Percentiles rank a stretch among this genome's conserved stretches.
These are phyloP conservation scores for Cepaea hortensis DNA, from an alignment of 2,888 invertebrate species.

Conservation along the genomic window DNA sequence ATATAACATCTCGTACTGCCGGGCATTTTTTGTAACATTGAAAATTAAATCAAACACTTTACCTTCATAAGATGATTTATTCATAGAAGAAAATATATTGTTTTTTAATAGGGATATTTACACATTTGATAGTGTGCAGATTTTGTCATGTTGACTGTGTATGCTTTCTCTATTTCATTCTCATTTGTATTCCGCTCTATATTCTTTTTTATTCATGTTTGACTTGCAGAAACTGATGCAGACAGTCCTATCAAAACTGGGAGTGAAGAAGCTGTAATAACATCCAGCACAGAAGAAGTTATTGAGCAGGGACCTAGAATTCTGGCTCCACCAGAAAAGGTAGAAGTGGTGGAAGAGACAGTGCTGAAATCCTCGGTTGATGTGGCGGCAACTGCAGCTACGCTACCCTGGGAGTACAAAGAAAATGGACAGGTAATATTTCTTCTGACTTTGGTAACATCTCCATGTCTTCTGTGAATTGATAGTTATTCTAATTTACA, in stretches of 20 bases:
- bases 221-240: slow-evolving; percentile 59
- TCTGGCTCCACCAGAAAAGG: slow-evolving; percentile 57
- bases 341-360: slow-evolving; percentile 50
- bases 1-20: too few relatives aligned
- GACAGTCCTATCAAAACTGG: slow-evolving; percentile 55
- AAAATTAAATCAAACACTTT: too few relatives aligned
- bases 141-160: too few relatives aligned
- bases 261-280: neutral
- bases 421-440: slow-evolving; percentile 53
- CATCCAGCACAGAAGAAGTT: slow-evolving; percentile 45
- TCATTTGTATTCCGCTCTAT: neutral
- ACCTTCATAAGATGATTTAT: too few relatives aligned
- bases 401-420: slow-evolving; percentile 51
- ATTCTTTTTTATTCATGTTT: neutral
- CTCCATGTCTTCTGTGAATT: too few relatives aligned
- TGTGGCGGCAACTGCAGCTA: slow-evolving; percentile 39
- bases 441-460: too few relatives aligned
- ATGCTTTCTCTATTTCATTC: neutral
- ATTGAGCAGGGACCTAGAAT: slow-evolving; percentile 56
- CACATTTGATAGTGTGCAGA: too few relatives aligned
- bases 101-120: too few relatives aligned
- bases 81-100: too few relatives aligned
- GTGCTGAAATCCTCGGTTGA: slow-evolving; percentile 21
- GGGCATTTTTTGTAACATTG: too few relatives aligned
- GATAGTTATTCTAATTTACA: too few relatives aligned